These are phyloP conservation scores for Callyntrura sp. DNA, from an alignment of 2,888 invertebrate genomes.

Conservation along the genomic window DNA sequence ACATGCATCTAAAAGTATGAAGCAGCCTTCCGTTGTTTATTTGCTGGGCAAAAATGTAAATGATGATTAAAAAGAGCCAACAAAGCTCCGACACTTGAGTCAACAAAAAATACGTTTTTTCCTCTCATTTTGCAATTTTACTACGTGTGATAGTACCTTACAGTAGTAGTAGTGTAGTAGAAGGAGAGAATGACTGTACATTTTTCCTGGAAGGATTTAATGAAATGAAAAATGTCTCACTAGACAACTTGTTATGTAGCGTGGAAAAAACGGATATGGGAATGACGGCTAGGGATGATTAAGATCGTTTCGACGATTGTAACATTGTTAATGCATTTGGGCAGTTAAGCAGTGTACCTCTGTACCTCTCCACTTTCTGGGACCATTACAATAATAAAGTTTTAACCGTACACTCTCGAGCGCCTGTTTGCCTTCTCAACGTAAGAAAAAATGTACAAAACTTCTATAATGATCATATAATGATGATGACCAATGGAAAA, in stretches of 20 bases:
- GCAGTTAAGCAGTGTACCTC: neutral
- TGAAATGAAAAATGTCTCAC: conserved; percentile 28
- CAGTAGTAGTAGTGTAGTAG: no score
- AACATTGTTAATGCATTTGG: neutral
- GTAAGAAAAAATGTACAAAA: neutral
- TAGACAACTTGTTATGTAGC: neutral
- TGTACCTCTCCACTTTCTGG: neutral
- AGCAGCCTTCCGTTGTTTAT: neutral
- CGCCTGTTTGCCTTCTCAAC: neutral
- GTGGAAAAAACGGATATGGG: no score
- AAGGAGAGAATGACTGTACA: conserved; percentile 32
- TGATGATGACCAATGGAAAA: conserved; percentile 42
- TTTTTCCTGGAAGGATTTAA: conserved; percentile 56
- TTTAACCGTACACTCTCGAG: neutral
- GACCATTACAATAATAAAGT: neutral
- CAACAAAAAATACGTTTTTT: neutral
- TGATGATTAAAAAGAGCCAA: conserved; percentile 2
- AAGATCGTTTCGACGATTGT: conserved; percentile 22
- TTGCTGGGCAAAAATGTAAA: neutral
- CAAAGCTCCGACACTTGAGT: conserved; percentile 23
- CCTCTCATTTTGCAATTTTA: neutral
- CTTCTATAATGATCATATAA: conserved; percentile 1
- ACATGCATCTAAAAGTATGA: neutral
- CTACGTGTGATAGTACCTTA: neutral
- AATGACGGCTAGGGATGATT: neutral